phyloP scores from a whole-genome alignment of 2,888 invertebrate genomes.

The Nasonovia ribisnigri region DNA sequence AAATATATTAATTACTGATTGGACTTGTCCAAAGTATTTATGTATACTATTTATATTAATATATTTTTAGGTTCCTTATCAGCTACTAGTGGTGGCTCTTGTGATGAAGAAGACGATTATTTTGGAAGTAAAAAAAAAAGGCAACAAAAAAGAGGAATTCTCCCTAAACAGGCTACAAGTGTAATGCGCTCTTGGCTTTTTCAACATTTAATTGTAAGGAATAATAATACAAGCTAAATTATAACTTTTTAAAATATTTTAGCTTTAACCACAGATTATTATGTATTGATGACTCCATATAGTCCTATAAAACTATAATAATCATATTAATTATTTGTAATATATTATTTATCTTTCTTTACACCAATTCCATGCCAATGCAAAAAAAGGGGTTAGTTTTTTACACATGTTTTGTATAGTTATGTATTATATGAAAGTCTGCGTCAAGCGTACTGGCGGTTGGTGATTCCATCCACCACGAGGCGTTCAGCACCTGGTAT shows the following conservation, averaged over 20 bases:
- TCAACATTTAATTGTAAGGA: conserved; percentile 91
- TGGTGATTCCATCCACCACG: no score
- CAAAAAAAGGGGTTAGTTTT: no score
- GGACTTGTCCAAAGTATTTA: background rate
- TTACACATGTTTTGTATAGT: no score
- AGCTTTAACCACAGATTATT: background rate
- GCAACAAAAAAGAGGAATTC: conserved; percentile 85
- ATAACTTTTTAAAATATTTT: background rate
- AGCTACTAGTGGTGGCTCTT: conserved; percentile 75
- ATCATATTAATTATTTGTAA: background rate
- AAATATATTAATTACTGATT: background rate
- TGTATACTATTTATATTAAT: background rate
- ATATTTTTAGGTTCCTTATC: conserved; percentile 73
- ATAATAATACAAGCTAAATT: background rate
- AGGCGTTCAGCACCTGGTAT: no score
- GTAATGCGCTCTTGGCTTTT: conserved; percentile 97
- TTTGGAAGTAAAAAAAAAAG: conserved; percentile 73
- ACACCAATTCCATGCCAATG: background rate
- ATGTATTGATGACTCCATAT: background rate
- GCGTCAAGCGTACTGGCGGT: no score
- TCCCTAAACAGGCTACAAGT: conserved; percentile 95
- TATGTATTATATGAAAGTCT: no score
- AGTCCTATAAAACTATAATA: background rate
- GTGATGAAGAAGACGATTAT: conserved; percentile 70
- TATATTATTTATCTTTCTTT: background rate